Base-by-base conservation (phyloP, 2,113 vertebrate genomes). In the Leucopternis melanops region DNA sequence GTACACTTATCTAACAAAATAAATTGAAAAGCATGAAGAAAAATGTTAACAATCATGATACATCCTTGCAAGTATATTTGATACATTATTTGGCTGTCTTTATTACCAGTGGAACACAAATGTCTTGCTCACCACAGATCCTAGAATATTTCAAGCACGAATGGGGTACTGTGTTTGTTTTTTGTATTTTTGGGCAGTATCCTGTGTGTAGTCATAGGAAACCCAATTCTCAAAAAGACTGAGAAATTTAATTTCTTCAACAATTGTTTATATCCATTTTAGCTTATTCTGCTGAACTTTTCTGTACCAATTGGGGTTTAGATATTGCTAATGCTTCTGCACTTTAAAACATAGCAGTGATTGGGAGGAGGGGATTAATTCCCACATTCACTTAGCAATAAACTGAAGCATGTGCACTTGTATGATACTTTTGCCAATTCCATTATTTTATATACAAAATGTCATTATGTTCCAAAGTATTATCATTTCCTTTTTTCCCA, bases 381-480 rank as follows among this genome's bases (percentile, higher is more conserved):
- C 94, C 79, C 79, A 71, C 59, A 91, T 96, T 92, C 55, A 81
- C 49, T 90, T 17, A 94, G 90, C 93, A 95, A 95, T 95, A 97
- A 95, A 95, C 29, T 19, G 8, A 94, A 97, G 57, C 79, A 92
- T 91, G 59, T 94, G 94, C 50, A 93, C 81, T 92, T 69, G 32
- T 49, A 50, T 13, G 59, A 89, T 74, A 44, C 61, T 95, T 96
- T 95, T 92, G 95, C 95, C 91, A 97, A 96, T 81, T 96, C 71
- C 83, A 84, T 94, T 70, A 94, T 96, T 97, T 97, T 98, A 96
- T 93, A 97, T 82, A 96, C 65, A 94, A 94, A 97, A 97, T 91
- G 79, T 95, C 92, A 95, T 92, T 79, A 93, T 88, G 96, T 95
- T 97, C 94, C 90, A 92, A 97, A 96, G 80, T 36, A 94, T 75